These are phyloP conservation scores for Percina caprodes DNA, from an alignment of 2,113 vertebrate genomes.

Conservation along the genomic window DNA sequence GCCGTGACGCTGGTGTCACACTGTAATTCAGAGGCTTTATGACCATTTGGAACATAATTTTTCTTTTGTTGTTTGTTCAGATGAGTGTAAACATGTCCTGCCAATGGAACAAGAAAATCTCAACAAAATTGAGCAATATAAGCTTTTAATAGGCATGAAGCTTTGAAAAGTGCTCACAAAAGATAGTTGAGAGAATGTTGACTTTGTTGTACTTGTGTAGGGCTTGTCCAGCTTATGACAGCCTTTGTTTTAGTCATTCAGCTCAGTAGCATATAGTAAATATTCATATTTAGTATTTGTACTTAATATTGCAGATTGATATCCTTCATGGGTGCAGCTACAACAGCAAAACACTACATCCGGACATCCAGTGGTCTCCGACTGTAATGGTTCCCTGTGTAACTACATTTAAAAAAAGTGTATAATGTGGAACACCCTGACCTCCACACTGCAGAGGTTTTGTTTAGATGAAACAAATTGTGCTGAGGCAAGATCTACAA, in stretches of 20 bases:
- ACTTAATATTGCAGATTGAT: background rate
- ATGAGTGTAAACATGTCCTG: constrained; percentile 48
- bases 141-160: constrained; percentile 32
- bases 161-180: constrained; percentile 42
- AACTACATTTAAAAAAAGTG: background rate
- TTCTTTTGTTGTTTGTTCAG: constrained; percentile 49
- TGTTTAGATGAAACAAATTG: constrained; percentile 7
- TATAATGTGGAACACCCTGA: background rate
- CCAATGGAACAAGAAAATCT: constrained; percentile 29
- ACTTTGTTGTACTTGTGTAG: constrained; percentile 36
- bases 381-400: background rate
- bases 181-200: constrained; percentile 39
- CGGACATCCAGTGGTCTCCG: too few species aligned
- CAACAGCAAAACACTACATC: background rate
- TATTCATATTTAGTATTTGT: background rate
- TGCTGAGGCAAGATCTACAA: background rate
- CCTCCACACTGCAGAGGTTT: constrained; percentile 1
- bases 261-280: background rate
- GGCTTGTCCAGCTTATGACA: constrained; percentile 7
- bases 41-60: constrained; percentile 25
- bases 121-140: constrained; percentile 42
- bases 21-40: constrained; percentile 40
- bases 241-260: background rate
- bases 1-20: background rate
- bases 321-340: background rate